phyloP scores from a whole-genome alignment of 2,888 invertebrate genomes.

The Eupeodes luniger region DNA sequence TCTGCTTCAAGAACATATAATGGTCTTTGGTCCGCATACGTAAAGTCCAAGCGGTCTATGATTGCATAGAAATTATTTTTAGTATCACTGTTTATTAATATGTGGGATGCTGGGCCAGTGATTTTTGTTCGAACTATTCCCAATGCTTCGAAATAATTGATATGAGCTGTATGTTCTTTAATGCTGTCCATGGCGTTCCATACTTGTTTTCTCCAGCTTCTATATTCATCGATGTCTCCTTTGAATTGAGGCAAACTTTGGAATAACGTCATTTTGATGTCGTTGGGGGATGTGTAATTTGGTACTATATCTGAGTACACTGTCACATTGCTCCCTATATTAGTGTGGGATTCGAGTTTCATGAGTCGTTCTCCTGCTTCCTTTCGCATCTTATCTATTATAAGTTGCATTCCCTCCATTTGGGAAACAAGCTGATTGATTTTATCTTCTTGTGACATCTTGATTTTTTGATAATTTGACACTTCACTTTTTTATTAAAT shows the following conservation, averaged over 20 bases:
- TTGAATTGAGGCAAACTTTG: too few species aligned
- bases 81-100: too few species aligned
- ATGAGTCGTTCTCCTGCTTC: conserved; percentile 4
- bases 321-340: conserved; percentile 20
- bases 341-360: conserved; percentile 1
- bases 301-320: conserved; percentile 9
- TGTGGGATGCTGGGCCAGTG: too few species aligned
- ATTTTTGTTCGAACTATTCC: too few species aligned
- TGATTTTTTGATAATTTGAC: too few species aligned
- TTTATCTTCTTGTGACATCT: too few species aligned
- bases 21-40: conserved; percentile 14
- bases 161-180: conserved; percentile 13
- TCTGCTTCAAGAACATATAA: conserved; percentile 20
- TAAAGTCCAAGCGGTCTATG: neutral
- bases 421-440: too few species aligned
- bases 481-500: too few species aligned
- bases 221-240: neutral
- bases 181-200: conserved; percentile 21
- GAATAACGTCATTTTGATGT: conserved; percentile 14
- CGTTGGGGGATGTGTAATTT: conserved; percentile 26
- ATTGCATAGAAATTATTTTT: neutral
- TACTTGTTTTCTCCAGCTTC: neutral
- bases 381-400: neutral
- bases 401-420: neutral
- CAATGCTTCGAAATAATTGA: too few species aligned